Base-by-base conservation (phyloP, 2,113 vertebrate genomes). In the Patagioenas fasciata region DNA sequence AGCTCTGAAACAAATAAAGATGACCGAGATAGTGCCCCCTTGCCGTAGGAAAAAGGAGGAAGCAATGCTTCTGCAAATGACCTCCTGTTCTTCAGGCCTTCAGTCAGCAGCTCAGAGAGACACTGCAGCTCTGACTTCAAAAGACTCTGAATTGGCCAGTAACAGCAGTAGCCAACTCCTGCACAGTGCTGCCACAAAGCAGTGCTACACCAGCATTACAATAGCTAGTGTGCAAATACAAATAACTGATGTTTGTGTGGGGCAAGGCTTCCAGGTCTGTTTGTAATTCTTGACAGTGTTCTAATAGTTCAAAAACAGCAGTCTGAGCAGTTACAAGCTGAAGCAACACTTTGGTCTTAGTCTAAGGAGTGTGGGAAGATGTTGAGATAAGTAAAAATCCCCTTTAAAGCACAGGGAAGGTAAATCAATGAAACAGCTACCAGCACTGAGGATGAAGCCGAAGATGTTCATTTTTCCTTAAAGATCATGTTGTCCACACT, bases 1-100 rank as follows among this genome's bases (percentile, higher is more conserved):
- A 83, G 42, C 15, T 69, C 62, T 71, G 34, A 64, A 87, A 50
- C 16, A 40, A 56, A 62, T 61, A 54, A 50, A 64, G 36, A 50
- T 0, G 0, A 9, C 62, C 36, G 38, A 58, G 56, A 20, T 2
- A 70, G 34, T 2, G 1, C 38, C 32, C 10, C 8, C 64, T 57
- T 70, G 23, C 28, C 57, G 10, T 10, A 51, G 34, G 15, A 50
- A 64, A 75, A 62, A 29, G 26, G 15, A 81, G 50, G 57, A 34
- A 75, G 13, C 26, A 87, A 21, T 32, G 15, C 62, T 62, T 62
- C 83, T 75, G 34, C 47, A 62, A 62, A 64, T 12, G 8, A 28
- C 31, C 42, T 17, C 2, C 1, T 1, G 16, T 51, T 23, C 50
- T 57, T 70, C 36, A 18, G 62, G 6, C 32, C 48, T 67, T 62